Evolutionary conservation across 1,140 invertebrate species (phyloP).

Genomic region (Drosophila biarmipes): DNA sequence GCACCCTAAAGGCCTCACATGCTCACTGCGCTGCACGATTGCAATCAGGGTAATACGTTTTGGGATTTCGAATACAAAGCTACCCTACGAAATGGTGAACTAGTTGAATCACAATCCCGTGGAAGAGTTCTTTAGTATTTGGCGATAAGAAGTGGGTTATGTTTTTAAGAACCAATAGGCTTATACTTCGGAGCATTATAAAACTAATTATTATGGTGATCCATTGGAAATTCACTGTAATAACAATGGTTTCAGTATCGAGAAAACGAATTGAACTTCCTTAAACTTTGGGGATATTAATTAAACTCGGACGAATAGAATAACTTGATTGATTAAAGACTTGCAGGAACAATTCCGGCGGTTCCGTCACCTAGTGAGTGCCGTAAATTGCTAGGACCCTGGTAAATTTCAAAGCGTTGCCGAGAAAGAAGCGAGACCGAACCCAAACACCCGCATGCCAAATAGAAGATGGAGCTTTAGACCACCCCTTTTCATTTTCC

Average conservation of each 20-base stretch:
- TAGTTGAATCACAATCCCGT: too few species aligned
- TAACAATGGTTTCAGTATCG: too few species aligned
- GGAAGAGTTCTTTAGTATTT: too few species aligned
- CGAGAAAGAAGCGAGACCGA: conserved; percentile 2
- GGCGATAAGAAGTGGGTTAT: too few species aligned
- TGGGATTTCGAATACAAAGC: background rate
- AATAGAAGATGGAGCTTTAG: conserved; percentile 1
- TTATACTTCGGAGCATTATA: too few species aligned
- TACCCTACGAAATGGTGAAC: background rate
- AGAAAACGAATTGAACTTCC: too few species aligned
- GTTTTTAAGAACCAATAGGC: too few species aligned
- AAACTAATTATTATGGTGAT: too few species aligned
- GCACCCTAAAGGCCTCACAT: conserved; percentile 14
- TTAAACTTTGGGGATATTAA: too few species aligned
- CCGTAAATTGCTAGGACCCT: conserved; percentile 49
- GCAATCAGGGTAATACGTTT: conserved; percentile 1
- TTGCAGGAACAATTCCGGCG: background rate
- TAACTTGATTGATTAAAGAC: background rate
- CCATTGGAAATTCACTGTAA: too few species aligned
- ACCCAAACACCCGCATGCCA: conserved; percentile 13
- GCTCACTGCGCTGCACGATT: background rate
- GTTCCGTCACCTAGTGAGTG: conserved; percentile 33
- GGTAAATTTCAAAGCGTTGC: conserved; percentile 32
- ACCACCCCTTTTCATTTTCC: background rate
- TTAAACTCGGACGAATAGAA: too few species aligned